Evolutionary conservation across 1,140 invertebrate species (phyloP).

Genomic region (Bombus terrestris): DNA sequence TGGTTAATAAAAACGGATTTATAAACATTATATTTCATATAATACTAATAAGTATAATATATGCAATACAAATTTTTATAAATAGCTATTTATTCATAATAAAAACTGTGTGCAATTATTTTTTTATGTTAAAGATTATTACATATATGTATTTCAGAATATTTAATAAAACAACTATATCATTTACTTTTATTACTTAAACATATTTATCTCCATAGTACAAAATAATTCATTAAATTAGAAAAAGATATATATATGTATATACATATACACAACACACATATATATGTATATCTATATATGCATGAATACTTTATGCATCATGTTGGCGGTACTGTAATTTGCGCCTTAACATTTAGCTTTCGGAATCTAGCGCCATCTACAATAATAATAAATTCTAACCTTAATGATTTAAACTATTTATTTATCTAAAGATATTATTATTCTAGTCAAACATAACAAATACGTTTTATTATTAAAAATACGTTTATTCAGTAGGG

Average conservation of each 20-base stretch:
- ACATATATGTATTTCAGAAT: neutral
- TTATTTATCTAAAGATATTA: conserved; percentile 1
- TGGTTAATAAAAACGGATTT: neutral
- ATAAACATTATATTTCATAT: neutral
- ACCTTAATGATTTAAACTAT: conserved; percentile 60
- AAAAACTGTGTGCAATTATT: neutral
- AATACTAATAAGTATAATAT: neutral
- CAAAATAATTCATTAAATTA: neutral
- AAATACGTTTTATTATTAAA: neutral
- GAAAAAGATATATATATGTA: neutral
- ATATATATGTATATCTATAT: neutral
- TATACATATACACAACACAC: neutral
- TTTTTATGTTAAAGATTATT: neutral
- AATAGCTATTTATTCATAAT: neutral
- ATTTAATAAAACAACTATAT: neutral
- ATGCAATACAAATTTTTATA: neutral
- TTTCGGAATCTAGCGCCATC: conserved; percentile 56
- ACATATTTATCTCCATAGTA: neutral
- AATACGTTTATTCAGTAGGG: neutral
- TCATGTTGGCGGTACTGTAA: conserved; percentile 52
- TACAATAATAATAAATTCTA: conserved; percentile 57
- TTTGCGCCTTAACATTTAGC: conserved; percentile 16
- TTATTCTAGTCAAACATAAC: neutral
- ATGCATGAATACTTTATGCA: neutral
- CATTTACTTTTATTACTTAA: neutral